Evolutionary conservation across 2,888 invertebrate species (phyloP).

Genomic region (Dysmachus trigonus): DNA sequence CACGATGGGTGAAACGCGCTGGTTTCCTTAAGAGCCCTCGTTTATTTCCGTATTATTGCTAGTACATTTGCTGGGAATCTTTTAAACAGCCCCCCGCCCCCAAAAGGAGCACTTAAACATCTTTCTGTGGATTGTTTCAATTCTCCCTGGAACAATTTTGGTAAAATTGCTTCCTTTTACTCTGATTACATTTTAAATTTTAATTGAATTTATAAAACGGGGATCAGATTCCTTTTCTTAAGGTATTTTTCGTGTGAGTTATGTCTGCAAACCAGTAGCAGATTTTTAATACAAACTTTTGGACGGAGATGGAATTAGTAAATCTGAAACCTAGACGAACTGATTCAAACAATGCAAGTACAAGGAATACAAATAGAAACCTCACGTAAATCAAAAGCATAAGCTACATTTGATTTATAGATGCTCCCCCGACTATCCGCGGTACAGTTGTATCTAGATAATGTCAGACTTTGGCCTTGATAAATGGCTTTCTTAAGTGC

Average conservation of each 20-base stretch:
- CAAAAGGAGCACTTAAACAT: background rate
- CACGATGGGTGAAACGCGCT: background rate
- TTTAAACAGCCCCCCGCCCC: background rate
- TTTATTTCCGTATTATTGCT: background rate
- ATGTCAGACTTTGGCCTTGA: background rate
- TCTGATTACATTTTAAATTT: conserved; percentile 6
- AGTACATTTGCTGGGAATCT: background rate
- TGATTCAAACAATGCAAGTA: background rate
- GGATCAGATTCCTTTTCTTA: background rate
- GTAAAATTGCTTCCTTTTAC: background rate
- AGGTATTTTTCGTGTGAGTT: background rate
- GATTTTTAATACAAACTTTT: background rate
- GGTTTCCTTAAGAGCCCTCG: background rate
- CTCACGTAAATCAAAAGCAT: background rate
- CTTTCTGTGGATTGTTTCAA: background rate
- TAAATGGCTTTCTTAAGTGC: conserved; percentile 1
- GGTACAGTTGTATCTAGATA: conserved; percentile 10
- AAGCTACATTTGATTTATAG: conserved; percentile 4
- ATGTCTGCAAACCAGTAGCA: background rate
- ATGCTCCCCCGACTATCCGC: background rate
- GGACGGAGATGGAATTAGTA: background rate
- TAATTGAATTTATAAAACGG: background rate
- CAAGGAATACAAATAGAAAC: background rate
- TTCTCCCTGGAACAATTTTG: background rate
- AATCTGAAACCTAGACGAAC: background rate